These are phyloP conservation scores for Gopherus flavomarginatus DNA, from an alignment of 2,113 vertebrate genomes.

Conservation along the genomic window DNA sequence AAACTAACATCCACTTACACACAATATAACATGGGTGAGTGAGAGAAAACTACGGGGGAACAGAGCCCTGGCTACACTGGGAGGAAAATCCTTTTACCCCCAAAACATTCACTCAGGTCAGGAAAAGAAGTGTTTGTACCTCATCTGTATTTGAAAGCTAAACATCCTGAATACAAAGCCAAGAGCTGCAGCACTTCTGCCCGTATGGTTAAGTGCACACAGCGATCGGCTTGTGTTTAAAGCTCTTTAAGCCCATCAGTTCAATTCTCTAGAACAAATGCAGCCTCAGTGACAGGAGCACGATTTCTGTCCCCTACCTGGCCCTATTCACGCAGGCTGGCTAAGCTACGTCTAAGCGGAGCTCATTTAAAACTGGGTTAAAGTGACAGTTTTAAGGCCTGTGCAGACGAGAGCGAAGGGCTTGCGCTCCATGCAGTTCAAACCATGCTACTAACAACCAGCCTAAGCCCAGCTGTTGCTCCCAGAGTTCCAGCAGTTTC, in stretches of 20 bases:
- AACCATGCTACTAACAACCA: too few species aligned
- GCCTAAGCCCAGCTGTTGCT: background rate
- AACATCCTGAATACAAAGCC: background rate
- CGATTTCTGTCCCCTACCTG: background rate
- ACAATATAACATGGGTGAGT: background rate
- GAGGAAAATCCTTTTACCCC: background rate
- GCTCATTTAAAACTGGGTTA: background rate
- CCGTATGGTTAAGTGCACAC: background rate
- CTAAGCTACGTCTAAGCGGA: background rate
- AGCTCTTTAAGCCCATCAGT: background rate
- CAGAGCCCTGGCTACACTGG: background rate
- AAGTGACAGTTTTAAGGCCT: background rate
- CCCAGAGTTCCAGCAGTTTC: background rate
- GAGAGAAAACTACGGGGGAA: background rate
- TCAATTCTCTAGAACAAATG: background rate
- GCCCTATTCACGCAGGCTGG: background rate
- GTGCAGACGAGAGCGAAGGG: background rate
- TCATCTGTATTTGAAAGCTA: background rate
- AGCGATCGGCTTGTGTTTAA: background rate
- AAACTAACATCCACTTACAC: background rate
- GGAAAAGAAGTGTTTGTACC: background rate
- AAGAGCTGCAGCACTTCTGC: background rate
- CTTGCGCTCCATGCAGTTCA: background rate
- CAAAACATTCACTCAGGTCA: background rate
- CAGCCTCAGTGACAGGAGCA: background rate